Evolutionary conservation across 2,888 invertebrate genomes (phyloP).

Genomic region (Polydrusus tereticollis): DNA sequence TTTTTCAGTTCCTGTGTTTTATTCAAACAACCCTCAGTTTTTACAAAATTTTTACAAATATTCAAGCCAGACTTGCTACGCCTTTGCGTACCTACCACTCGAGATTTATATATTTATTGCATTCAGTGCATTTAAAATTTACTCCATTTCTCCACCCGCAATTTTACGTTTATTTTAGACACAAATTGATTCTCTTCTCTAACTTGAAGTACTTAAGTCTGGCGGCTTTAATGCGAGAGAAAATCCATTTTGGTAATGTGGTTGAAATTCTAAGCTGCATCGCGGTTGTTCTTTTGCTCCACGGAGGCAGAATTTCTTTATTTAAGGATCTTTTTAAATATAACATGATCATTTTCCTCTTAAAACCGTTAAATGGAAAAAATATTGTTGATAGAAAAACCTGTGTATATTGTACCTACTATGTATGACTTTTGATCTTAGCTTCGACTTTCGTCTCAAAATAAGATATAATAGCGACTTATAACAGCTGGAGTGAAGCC

Average conservation of each 20-base stretch:
- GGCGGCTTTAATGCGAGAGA: slow-evolving; percentile 30
- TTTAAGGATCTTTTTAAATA: slow-evolving; percentile 12
- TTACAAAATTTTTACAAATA: too few relatives aligned
- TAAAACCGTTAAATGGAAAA: neutral
- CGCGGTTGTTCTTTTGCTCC: slow-evolving; percentile 23
- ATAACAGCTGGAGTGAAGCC: too few relatives aligned
- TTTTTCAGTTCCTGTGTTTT: too few relatives aligned
- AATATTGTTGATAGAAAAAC: neutral
- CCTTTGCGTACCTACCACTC: too few relatives aligned
- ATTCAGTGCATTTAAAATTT: neutral
- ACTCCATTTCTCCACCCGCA: neutral
- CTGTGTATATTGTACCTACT: too few relatives aligned
- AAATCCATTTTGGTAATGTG: slow-evolving; percentile 40
- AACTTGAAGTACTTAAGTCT: slow-evolving; percentile 33
- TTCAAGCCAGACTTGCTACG: too few relatives aligned
- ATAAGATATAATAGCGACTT: too few relatives aligned
- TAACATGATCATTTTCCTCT: slow-evolving; percentile 5
- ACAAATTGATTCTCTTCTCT: slow-evolving; percentile 33
- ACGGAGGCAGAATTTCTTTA: slow-evolving; percentile 18
- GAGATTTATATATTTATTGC: too few relatives aligned
- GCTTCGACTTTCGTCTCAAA: too few relatives aligned
- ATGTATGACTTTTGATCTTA: too few relatives aligned
- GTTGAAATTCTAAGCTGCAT: slow-evolving; percentile 33
- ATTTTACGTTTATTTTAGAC: slow-evolving; percentile 22
- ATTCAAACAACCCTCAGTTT: too few relatives aligned